phyloP scores from a whole-genome alignment of 2,113 vertebrate species.

The Gymnocephalus cernua region DNA sequence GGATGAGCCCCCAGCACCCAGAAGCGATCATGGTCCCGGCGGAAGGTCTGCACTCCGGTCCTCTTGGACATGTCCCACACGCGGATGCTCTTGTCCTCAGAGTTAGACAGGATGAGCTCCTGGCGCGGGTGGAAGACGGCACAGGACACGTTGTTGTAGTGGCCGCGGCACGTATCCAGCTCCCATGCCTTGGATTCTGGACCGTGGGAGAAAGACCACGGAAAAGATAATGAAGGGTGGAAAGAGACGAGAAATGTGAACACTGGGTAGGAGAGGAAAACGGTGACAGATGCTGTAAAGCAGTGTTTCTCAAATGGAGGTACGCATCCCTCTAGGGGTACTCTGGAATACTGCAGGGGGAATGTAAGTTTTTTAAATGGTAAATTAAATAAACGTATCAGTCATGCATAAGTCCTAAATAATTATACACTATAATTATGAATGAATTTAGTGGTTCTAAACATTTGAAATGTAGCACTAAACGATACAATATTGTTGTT shows the following conservation, averaged over 20 bases:
- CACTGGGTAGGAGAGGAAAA: not conserved
- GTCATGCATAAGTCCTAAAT: too few relatives aligned
- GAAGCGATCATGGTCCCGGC: conserved; percentile 96
- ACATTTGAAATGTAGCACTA: too few relatives aligned
- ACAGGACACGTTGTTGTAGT: conserved; percentile 99
- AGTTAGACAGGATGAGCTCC: conserved; percentile 98
- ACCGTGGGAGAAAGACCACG: not conserved
- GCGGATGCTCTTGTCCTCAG: conserved; percentile 97
- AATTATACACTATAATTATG: too few relatives aligned
- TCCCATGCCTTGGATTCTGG: conserved; percentile 98
- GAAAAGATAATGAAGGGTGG: not conserved
- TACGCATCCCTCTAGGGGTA: too few relatives aligned
- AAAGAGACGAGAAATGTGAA: not conserved
- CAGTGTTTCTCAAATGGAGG: too few relatives aligned
- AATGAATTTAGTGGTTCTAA: too few relatives aligned
- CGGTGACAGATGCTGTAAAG: too few relatives aligned
- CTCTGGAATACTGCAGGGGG: too few relatives aligned
- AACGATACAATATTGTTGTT: too few relatives aligned
- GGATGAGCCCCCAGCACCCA: conserved; percentile 98
- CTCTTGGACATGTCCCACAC: conserved; percentile 99
- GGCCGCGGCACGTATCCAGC: conserved; percentile 95
- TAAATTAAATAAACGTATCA: too few relatives aligned
- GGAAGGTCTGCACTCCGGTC: conserved; percentile 96
- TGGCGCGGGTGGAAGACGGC: conserved; percentile 97
- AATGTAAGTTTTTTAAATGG: too few relatives aligned